Percentiles rank a stretch among this genome's conserved stretches.
These are phyloP conservation scores for Trichechus manatus DNA, from an alignment of 2,113 vertebrate genomes.

Conservation along the genomic window DNA sequence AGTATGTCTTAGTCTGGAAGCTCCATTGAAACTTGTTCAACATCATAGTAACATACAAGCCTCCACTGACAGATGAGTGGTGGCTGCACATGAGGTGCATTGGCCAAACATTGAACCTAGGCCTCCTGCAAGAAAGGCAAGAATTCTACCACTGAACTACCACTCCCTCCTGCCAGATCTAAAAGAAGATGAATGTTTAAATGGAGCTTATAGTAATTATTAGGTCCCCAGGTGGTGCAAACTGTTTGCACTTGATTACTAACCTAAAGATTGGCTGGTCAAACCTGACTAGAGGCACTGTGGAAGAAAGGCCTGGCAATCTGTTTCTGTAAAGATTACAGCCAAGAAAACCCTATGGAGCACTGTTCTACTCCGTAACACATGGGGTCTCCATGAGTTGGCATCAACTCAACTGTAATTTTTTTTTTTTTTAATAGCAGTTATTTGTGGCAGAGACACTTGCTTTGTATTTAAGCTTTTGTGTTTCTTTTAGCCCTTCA, in stretches of 20 bases:
- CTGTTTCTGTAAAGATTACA: background rate
- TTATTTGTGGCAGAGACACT: background rate
- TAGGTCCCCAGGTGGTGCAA: background rate
- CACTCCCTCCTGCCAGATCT: background rate
- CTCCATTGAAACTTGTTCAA: background rate
- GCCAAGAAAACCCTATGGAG: background rate
- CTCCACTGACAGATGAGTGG: background rate
- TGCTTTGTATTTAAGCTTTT: background rate
- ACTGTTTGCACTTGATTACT: background rate
- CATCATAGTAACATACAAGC: background rate
- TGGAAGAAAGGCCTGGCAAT: background rate
- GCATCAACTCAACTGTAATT: background rate
- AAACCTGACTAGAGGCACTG: background rate
- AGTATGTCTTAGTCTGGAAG: background rate
- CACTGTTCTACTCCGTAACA: background rate
- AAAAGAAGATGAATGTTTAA: background rate
- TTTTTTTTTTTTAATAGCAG: background rate
- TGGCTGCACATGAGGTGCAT: background rate
- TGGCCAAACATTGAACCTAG: background rate
- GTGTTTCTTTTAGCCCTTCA: background rate
- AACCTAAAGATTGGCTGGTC: background rate
- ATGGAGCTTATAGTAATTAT: rapidly evolving
- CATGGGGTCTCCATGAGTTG: background rate
- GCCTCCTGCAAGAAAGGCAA: background rate
- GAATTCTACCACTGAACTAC: background rate